Evolutionary conservation across 2,888 invertebrate species (phyloP).

Genomic region (Athetis lepigone): DNA sequence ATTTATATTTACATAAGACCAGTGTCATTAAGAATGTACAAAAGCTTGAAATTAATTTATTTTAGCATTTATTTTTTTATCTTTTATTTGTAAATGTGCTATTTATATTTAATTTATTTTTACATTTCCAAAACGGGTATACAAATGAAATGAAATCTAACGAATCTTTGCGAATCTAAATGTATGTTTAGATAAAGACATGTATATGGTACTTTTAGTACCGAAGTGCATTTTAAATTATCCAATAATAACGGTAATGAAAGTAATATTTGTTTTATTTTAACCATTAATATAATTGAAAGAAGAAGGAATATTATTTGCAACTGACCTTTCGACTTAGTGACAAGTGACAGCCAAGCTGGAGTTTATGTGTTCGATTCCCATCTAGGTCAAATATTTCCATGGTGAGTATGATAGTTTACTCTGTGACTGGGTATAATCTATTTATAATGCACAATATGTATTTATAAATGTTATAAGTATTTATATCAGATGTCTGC

Average conservation of each 20-base stretch:
- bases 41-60: conserved; percentile 36
- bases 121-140: conserved; percentile 70
- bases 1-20: conserved; percentile 17
- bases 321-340: no score
- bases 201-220: conserved; percentile 75
- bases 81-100: conserved; percentile 38
- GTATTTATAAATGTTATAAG: no score
- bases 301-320: no score
- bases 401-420: no score
- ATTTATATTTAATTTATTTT: conserved; percentile 50
- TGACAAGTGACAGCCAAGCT: no score
- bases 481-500: no score
- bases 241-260: conserved; percentile 79
- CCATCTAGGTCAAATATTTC: no score
- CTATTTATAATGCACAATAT: no score
- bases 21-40: conserved; percentile 30
- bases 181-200: conserved; percentile 83
- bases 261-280: conserved; percentile 71
- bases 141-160: conserved; percentile 63
- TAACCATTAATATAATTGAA: no score
- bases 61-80: conserved; percentile 23
- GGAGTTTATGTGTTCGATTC: no score
- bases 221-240: conserved; percentile 85
- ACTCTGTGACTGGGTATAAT: no score
- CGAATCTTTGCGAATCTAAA: conserved; percentile 74